Evolutionary conservation across 1,140 invertebrate genomes (phyloP), one percentile per base, ranked within the genome.

Genomic region (Coptotermes formosanus): DNA sequence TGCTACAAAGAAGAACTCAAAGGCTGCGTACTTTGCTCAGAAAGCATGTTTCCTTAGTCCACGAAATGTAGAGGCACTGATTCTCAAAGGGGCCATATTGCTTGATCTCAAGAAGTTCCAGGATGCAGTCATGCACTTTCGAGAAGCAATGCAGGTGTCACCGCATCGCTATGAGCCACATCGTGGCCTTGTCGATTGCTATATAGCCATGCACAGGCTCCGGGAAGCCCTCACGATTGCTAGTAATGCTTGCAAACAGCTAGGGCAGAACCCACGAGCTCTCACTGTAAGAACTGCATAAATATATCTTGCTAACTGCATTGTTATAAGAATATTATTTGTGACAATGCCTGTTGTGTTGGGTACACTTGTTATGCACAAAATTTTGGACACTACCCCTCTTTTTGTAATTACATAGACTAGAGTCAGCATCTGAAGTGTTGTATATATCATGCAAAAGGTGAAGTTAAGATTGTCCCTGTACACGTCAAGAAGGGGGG

Each of bases 151-250:
- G 88, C 93, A 94, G 88, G 87, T 93, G 55, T 92, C 92, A 52
- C 92, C 93, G 14, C 91, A 92, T 88, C 89, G 93, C 88, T 94
- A 92, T 89, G 95, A 96, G 89, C 92, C 94, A 9, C 94, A 96
- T 88, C 94, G 95, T 91, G 95, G 95, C 43, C 89, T 96, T 48
- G 94, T 96, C 12, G 94, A 96, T 88, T 95, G 94, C 89, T 95
- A 96, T 88, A 90, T 95, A 64, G 93, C 93, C 19, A 92, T 94
- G 90, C 93, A 94, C 87, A 91, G 95, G 81, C 90, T 93, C 83
- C 91, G 94, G 89, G 95, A 96, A 90, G 95, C 95, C 3, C 90
- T 95, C 7, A 93, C 93, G 44, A 92, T 95, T 89, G 95, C 95
- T 8, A 93, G 93, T 83, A 93, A 93, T 90, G 94, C 94, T 86